A percentile compares a stretch with the other conserved stretches of the same genome.
Evolutionary conservation across 2,797 vertebrate species (phyloP).

Genomic region (Catamblyrhynchus diadema): DNA sequence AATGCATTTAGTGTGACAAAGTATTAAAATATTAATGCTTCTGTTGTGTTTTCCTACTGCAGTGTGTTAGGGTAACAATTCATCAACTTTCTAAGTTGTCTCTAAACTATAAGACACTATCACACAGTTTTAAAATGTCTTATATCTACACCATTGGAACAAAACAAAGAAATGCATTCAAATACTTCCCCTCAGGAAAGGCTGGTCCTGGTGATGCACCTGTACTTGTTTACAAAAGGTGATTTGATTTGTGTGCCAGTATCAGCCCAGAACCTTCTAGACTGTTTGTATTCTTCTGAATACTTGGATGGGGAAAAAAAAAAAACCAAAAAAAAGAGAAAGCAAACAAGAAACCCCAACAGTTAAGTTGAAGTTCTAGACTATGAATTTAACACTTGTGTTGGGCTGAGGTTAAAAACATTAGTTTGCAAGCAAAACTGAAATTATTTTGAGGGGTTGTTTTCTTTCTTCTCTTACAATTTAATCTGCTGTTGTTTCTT

Average conservation of each 20-base stretch:
- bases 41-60: not conserved
- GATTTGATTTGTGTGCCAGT: not conserved
- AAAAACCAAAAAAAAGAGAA: not conserved
- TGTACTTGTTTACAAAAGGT: not conserved
- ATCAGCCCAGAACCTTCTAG: not conserved
- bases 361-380: not conserved
- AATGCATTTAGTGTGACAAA: not conserved
- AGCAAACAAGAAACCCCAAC: not conserved
- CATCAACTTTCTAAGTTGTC: not conserved
- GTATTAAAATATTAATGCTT: not conserved
- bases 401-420: not conserved
- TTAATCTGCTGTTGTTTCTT: not conserved
- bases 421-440: not conserved
- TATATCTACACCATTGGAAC: not conserved
- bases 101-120: not conserved
- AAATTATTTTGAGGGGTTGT: not conserved
- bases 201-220: not conserved
- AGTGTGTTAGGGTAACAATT: not conserved
- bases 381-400: not conserved
- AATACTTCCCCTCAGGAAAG: not conserved
- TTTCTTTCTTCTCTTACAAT: not conserved
- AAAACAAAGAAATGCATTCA: not conserved
- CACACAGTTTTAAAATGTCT: not conserved
- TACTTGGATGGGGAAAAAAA: rapidly evolving
- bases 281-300: not conserved